A percentile compares a stretch with the other conserved stretches of the same genome.
phyloP scores from a whole-genome alignment of 2,113 vertebrate genomes.

The Labeo catla region DNA sequence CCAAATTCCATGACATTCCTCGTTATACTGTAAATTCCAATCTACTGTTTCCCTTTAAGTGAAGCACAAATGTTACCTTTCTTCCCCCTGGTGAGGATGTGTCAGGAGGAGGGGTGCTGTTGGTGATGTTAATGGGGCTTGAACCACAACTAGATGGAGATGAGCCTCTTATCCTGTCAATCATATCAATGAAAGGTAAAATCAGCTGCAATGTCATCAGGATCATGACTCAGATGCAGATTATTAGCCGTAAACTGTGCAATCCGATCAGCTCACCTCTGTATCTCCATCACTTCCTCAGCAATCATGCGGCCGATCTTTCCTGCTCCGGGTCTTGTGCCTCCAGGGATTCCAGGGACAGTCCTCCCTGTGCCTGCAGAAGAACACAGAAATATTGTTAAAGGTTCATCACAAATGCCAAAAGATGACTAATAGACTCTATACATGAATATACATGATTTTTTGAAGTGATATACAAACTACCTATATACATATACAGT shows the following conservation, averaged over 20 bases:
- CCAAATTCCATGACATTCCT: too few relatives aligned
- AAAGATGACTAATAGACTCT: too few relatives aligned
- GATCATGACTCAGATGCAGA: background rate
- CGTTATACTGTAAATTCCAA: too few relatives aligned
- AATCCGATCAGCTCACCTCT: conserved; percentile 80
- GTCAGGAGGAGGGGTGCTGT: conserved; percentile 84
- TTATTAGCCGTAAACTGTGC: too few relatives aligned
- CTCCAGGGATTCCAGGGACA: conserved; percentile 95
- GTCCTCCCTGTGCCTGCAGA: conserved; percentile 85
- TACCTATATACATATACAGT: too few relatives aligned
- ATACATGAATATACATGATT: too few relatives aligned
- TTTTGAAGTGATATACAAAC: too few relatives aligned
- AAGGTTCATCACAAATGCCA: too few relatives aligned
- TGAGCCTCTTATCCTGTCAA: conserved; percentile 89
- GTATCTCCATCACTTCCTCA: conserved; percentile 98
- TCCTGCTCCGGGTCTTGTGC: conserved; percentile 93
- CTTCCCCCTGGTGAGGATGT: conserved; percentile 41
- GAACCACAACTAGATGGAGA: conserved; percentile 97
- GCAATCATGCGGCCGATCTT: conserved; percentile 99
- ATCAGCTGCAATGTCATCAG: background rate
- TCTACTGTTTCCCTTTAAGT: background rate
- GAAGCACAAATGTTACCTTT: conserved; percentile 40
- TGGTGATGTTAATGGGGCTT: conserved; percentile 92
- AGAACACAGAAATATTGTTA: background rate
- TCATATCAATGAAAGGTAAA: conserved; percentile 17